phyloP scores from a whole-genome alignment of 2,797 vertebrate genomes.

The Rhinatrema bivittatum region DNA sequence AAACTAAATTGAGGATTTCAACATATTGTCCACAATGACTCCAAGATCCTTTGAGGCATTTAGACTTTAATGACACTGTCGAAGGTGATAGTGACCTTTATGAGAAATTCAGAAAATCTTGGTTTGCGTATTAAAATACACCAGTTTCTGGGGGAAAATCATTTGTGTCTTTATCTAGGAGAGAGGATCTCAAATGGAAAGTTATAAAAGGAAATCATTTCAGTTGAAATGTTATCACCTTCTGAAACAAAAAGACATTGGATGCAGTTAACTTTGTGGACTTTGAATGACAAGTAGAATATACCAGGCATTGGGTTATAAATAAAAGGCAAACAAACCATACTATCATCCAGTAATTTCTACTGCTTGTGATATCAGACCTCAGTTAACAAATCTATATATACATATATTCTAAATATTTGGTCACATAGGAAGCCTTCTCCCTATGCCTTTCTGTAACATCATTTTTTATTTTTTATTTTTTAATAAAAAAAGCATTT shows the following conservation, averaged over 20 bases:
- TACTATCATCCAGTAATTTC: slow-evolving; percentile 1
- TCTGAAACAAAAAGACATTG: slow-evolving; percentile 11
- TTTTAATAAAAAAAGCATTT: too few species aligned
- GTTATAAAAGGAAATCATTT: slow-evolving; percentile 18
- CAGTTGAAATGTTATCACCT: slow-evolving; percentile 18
- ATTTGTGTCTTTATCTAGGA: slow-evolving; percentile 7
- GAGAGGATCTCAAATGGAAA: slow-evolving; percentile 15
- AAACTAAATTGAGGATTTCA: too few species aligned
- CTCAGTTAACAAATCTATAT: too few species aligned
- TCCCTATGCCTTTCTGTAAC: too few species aligned
- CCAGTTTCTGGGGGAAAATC: slow-evolving; percentile 1
- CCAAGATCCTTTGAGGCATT: too few species aligned
- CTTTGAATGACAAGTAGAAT: slow-evolving; percentile 14
- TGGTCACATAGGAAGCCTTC: too few species aligned
- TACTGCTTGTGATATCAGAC: too few species aligned
- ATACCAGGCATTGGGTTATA: slow-evolving; percentile 14
- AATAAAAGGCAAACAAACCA: slow-evolving; percentile 13
- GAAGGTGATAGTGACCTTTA: slow-evolving; percentile 1
- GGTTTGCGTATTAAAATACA: neutral
- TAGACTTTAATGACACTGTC: too few species aligned
- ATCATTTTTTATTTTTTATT: too few species aligned
- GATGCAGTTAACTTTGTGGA: slow-evolving; percentile 10
- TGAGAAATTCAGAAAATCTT: slow-evolving; percentile 2
- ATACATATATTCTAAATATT: too few species aligned
- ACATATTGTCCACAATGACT: too few species aligned